Percentiles rank a stretch among this genome's conserved stretches.
phyloP scores from a whole-genome alignment of 2,113 vertebrate species.

The Hemibagrus wyckioides region DNA sequence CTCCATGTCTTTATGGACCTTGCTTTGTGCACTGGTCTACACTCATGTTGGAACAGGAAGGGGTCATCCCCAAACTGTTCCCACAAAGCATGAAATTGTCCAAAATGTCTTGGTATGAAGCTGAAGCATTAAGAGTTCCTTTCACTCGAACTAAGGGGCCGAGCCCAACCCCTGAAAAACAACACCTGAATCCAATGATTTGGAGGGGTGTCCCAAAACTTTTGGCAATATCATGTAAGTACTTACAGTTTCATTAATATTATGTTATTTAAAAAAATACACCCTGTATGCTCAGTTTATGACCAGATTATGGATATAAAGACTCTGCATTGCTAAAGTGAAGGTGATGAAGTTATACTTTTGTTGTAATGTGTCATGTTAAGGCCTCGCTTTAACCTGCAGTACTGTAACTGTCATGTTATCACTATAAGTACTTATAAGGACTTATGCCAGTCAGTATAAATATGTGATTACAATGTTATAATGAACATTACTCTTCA shows the following conservation, averaged over 20 bases:
- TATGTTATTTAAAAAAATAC: not conserved
- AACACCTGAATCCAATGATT: too few relatives aligned
- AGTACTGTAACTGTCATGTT: not conserved
- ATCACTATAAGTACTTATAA: constrained; percentile 11
- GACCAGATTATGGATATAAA: not conserved
- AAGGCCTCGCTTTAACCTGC: not conserved
- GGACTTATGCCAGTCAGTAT: not conserved
- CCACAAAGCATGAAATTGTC: too few relatives aligned
- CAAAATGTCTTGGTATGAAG: too few relatives aligned
- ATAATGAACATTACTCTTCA: not conserved
- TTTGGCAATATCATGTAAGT: too few relatives aligned
- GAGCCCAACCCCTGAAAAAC: too few relatives aligned
- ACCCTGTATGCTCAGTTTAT: not conserved
- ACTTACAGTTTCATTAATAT: not conserved
- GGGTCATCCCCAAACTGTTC: too few relatives aligned
- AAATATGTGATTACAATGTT: not conserved
- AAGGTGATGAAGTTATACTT: not conserved
- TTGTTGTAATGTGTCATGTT: not conserved
- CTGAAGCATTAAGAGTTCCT: too few relatives aligned
- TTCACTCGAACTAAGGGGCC: too few relatives aligned
- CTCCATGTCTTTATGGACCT: too few relatives aligned
- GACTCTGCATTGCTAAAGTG: not conserved
- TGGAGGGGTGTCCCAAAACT: too few relatives aligned
- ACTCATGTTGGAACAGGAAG: too few relatives aligned
- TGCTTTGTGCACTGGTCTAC: too few relatives aligned